These are phyloP conservation scores for Morpho deidamia DNA, from an alignment of 2,888 invertebrate genomes.

Conservation along the genomic window DNA sequence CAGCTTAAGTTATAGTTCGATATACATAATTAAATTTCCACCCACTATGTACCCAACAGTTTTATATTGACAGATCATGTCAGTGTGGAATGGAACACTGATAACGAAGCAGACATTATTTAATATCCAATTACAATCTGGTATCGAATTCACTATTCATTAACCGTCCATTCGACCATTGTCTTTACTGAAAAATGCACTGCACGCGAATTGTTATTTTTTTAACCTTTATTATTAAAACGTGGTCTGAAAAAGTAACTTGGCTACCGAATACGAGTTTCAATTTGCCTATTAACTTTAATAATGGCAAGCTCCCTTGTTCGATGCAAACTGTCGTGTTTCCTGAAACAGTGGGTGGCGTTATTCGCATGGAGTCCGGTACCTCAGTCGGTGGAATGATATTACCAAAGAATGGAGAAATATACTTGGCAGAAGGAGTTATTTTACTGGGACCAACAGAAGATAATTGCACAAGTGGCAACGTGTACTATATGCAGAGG, in stretches of 20 bases:
- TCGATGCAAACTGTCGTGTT: slow-evolving; percentile 60
- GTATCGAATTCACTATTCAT: slow-evolving; percentile 41
- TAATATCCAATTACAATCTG: slow-evolving; percentile 52
- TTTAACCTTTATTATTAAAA: slow-evolving; percentile 29
- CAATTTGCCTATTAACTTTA: slow-evolving; percentile 52
- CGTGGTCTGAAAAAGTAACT: slow-evolving; percentile 45
- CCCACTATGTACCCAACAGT: slow-evolving; percentile 23
- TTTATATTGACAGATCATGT: slow-evolving; percentile 27
- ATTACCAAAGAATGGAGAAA: slow-evolving; percentile 58
- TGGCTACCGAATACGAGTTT: slow-evolving; percentile 60
- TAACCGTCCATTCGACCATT: slow-evolving; percentile 30
- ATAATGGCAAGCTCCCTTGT: slow-evolving; percentile 54
- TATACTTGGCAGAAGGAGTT: slow-evolving; percentile 47
- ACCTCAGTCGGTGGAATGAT: slow-evolving; percentile 45
- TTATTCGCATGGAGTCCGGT: slow-evolving; percentile 41
- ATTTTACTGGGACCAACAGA: slow-evolving; percentile 41
- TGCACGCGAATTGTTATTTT: slow-evolving; percentile 15
- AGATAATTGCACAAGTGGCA: slow-evolving; percentile 43
- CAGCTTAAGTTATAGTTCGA: slow-evolving; percentile 12
- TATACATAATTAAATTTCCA: slow-evolving; percentile 24
- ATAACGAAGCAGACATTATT: slow-evolving; percentile 54
- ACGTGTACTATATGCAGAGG: slow-evolving; percentile 49
- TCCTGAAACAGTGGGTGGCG: slow-evolving; percentile 43
- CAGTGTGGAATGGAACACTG: slow-evolving; percentile 40
- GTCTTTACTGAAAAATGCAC: slow-evolving; percentile 23